phyloP scores from a whole-genome alignment of 2,888 invertebrate genomes.

The Lasioglossum figueresi region DNA sequence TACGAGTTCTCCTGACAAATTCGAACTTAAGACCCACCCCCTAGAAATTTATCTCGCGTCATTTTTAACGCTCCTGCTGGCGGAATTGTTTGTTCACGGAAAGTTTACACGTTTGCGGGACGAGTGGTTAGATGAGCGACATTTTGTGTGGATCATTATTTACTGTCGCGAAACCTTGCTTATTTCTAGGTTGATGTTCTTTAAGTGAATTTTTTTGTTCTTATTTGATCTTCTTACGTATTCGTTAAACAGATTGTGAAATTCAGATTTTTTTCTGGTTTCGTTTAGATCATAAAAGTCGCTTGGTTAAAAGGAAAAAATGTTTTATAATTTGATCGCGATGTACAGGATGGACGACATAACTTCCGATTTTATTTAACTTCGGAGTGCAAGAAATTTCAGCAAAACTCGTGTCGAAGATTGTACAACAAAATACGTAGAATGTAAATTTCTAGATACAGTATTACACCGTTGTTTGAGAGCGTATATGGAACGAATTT shows the following conservation, averaged over 20 bases:
- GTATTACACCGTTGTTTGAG: not conserved
- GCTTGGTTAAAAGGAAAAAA: not conserved
- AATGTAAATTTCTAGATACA: not conserved
- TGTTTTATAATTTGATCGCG: not conserved
- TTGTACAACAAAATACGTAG: not conserved
- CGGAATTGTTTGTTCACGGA: not conserved
- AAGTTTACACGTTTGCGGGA: not conserved
- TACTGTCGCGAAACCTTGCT: not conserved
- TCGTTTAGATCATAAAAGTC: not conserved
- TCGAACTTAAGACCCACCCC: not conserved
- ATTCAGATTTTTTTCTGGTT: too few species aligned
- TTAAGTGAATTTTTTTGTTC: not conserved
- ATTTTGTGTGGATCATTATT: not conserved
- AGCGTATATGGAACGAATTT: not conserved
- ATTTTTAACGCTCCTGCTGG: not conserved
- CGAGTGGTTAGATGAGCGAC: not conserved
- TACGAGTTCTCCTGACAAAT: slow-evolving; percentile 32
- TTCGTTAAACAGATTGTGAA: too few species aligned
- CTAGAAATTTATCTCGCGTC: slow-evolving; percentile 24
- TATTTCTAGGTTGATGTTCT: not conserved
- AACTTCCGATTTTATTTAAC: not conserved
- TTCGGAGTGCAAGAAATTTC: too few species aligned
- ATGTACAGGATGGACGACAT: not conserved
- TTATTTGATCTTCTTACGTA: too few species aligned
- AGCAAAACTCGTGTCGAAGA: not conserved